phyloP scores from a whole-genome alignment of 2,113 vertebrate species.

The Hemibagrus wyckioides region DNA sequence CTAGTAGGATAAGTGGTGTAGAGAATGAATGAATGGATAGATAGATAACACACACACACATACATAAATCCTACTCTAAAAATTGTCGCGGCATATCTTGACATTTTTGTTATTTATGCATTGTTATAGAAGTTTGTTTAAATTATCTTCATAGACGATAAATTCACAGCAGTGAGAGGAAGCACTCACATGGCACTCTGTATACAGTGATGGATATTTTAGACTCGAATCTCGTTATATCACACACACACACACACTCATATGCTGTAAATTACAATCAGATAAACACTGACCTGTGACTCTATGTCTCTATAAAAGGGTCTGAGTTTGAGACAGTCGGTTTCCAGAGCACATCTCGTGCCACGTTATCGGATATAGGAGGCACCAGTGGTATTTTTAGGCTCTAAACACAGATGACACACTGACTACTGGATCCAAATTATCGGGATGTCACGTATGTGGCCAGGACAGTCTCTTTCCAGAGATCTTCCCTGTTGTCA shows the following conservation, averaged over 20 bases:
- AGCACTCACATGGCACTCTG: background rate
- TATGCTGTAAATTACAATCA: background rate
- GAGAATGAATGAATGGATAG: too few species aligned
- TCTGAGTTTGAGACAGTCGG: background rate
- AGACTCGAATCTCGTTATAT: background rate
- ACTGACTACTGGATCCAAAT: background rate
- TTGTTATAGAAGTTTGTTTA: too few species aligned
- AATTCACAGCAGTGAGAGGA: background rate
- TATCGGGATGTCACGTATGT: background rate
- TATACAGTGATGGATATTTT: background rate
- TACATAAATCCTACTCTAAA: too few species aligned
- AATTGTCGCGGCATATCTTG: too few species aligned
- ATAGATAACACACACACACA: too few species aligned
- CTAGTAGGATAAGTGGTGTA: too few species aligned
- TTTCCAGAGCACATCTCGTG: background rate
- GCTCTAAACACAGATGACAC: background rate
- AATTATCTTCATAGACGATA: background rate
- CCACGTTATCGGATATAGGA: background rate
- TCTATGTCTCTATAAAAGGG: background rate
- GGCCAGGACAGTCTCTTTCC: background rate
- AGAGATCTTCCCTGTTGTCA: conserved; percentile 18
- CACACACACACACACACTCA: background rate
- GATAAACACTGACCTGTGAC: background rate
- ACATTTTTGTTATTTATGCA: too few species aligned
- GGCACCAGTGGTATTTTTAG: background rate